Percentiles rank a stretch among this genome's conserved stretches.
These are phyloP conservation scores for Channa striata DNA, from an alignment of 2,797 vertebrate genomes.

Conservation along the genomic window DNA sequence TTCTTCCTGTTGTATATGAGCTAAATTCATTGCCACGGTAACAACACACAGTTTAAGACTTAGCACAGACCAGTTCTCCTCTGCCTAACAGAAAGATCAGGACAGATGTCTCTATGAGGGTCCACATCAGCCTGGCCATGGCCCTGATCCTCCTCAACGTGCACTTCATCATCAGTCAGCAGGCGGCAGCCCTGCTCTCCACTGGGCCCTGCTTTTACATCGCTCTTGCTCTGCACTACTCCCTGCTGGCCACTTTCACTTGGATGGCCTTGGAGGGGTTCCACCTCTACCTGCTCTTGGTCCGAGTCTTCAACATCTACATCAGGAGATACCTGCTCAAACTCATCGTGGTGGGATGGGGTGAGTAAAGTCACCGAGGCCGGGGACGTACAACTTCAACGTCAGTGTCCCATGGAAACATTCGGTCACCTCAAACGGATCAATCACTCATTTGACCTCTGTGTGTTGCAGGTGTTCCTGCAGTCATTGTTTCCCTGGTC, in stretches of 20 bases:
- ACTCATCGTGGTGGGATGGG: slow-evolving; percentile 86
- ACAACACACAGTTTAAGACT: neutral
- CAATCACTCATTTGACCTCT: neutral
- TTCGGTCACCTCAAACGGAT: neutral
- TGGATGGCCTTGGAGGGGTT: slow-evolving; percentile 89
- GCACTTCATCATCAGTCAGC: slow-evolving; percentile 56
- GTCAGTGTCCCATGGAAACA: no score
- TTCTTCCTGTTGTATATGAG: rapidly evolving
- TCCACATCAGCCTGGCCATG: slow-evolving; percentile 61
- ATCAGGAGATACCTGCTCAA: slow-evolving; percentile 86
- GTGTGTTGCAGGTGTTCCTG: slow-evolving; percentile 79
- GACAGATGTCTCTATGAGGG: slow-evolving; percentile 59
- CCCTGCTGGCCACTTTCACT: slow-evolving; percentile 81
- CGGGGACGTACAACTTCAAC: no score
- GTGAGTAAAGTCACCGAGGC: slow-evolving; percentile 74
- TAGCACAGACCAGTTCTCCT: neutral
- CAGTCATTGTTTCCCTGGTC: slow-evolving; percentile 65
- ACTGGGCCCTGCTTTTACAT: slow-evolving; percentile 47
- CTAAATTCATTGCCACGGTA: neutral
- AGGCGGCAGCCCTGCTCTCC: slow-evolving; percentile 12
- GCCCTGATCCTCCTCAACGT: slow-evolving; percentile 68
- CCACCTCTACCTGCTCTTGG: slow-evolving; percentile 86
- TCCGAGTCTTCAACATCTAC: slow-evolving; percentile 88
- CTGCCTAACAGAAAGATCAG: slow-evolving; percentile 41
- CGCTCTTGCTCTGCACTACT: slow-evolving; percentile 78